A percentile compares a stretch with the other conserved stretches of the same genome.
phyloP scores from a whole-genome alignment of 1,140 invertebrate genomes.

The Drosophila tsacasi region DNA sequence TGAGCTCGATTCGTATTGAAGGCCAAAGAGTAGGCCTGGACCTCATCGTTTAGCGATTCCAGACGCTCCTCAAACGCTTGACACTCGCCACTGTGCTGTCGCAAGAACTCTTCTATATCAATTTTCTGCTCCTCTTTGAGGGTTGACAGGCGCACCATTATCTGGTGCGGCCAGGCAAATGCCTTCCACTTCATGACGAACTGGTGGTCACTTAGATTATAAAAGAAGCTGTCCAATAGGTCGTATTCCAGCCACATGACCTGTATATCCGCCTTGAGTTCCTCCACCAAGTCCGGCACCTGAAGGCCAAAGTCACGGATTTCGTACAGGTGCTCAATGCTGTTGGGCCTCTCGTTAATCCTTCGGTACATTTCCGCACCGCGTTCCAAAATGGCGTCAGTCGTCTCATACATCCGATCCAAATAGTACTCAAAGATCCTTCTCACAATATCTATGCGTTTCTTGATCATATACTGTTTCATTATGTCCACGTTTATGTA shows the following conservation, averaged over 20 bases:
- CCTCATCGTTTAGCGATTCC: conserved; percentile 77
- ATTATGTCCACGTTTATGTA: conserved; percentile 71
- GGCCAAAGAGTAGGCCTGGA: conserved; percentile 72
- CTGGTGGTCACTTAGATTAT: conserved; percentile 75
- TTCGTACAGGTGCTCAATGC: conserved; percentile 77
- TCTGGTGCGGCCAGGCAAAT: conserved; percentile 79
- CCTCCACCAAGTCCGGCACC: conserved; percentile 72
- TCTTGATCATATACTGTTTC: conserved; percentile 74
- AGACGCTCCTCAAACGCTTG: conserved; percentile 76
- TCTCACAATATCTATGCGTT: conserved; percentile 69
- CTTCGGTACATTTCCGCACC: conserved; percentile 54
- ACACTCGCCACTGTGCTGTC: conserved; percentile 69
- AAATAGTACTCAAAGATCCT: conserved; percentile 79
- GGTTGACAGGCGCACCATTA: conserved; percentile 61
- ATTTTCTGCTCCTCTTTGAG: conserved; percentile 78
- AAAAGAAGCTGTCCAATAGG: conserved; percentile 79
- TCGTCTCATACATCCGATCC: conserved; percentile 78
- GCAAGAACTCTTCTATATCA: conserved; percentile 79
- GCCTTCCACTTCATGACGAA: conserved; percentile 83
- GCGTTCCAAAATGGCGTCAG: conserved; percentile 60
- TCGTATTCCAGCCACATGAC: conserved; percentile 83
- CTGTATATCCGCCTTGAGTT: conserved; percentile 68
- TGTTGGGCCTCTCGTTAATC: conserved; percentile 63
- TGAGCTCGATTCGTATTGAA: conserved; percentile 72
- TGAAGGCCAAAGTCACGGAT: conserved; percentile 63